Evolutionary conservation across 1,140 invertebrate species (phyloP), one percentile per base, ranked within the genome.

Genomic region (Lepidurus arcticus): DNA sequence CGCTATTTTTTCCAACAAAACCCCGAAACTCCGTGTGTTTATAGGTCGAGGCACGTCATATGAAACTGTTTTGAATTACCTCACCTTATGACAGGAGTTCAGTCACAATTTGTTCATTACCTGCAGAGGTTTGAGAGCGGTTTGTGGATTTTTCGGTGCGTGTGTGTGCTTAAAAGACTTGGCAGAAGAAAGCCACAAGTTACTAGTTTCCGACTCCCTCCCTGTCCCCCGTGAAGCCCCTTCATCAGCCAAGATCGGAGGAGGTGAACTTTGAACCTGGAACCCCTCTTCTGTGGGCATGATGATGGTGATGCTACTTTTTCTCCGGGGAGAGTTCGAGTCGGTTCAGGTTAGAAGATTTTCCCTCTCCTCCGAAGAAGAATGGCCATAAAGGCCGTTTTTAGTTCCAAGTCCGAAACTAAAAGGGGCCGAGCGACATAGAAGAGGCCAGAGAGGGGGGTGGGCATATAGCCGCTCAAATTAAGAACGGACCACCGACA

Each of bases 401-500:
- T 34, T 34, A 34, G 47, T 13, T 65, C 47, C 47, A 34, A 13
- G 47, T 1, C 10, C 4, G 21, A 65, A 65, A 65, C 7, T 65
- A 65, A 65, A 65, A 65, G 53, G 53, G 34, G 34, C 34, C 53
- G 16, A 65, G 53, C 53, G 53, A 65, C 53, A 21, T 65, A 21
- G n/a, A 16, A 13, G 16, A 65, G 21, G 13, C 53, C 53, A 65
- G 53, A 65, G 21, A 24, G 13, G 53, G 53, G 53, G 53, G 53
- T n/a, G 53, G 53, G 53, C 13, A 65, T 16, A 21, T 16, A 65
- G 53, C 53, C 53, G 53, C 53, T 65, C 53, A 65, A 65, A 65
- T 65, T 65, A 65, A 65, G 53, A 65, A 65, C 53, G 53, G 53
- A 65, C 53, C 53, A 65, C 53, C 53, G 53, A 65, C 53, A 65